Percentiles rank a stretch among this genome's conserved stretches.
Conservation (phyloP, 2,113 vertebrate species). For the Pituophis catenifer region DNA sequence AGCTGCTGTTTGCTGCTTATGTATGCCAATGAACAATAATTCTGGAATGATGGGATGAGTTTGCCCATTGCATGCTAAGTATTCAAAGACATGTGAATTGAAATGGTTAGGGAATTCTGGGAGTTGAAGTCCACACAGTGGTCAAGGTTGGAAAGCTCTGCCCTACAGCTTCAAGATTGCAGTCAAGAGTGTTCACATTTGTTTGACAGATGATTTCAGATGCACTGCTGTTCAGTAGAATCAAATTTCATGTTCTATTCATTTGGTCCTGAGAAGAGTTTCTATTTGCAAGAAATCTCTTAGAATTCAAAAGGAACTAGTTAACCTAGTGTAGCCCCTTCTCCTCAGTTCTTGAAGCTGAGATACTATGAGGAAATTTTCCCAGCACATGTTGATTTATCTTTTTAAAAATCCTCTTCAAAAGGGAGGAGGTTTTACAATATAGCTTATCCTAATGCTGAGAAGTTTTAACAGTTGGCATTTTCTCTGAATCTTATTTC, state of each 20-base stretch:
- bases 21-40: not conserved
- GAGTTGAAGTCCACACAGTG: not conserved
- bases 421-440: not conserved
- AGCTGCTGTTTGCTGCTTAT: not conserved
- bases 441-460: not conserved
- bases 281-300: not conserved
- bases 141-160: not conserved
- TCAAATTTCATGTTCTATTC: not conserved
- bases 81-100: not conserved
- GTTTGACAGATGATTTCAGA: not conserved
- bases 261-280: not conserved
- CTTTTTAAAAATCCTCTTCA: not conserved
- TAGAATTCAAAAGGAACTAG: not conserved
- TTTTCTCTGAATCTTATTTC: not conserved
- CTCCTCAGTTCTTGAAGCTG: not conserved
- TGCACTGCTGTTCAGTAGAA: not conserved
- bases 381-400: not conserved
- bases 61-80: not conserved
- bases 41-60: not conserved
- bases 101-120: not conserved
- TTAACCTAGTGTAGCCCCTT: not conserved
- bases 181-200: too few species aligned
- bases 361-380: not conserved
- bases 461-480: not conserved
- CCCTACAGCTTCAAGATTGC: not conserved